Evolutionary conservation across 2,797 vertebrate genomes (phyloP).

Genomic region (Leptatherina wallacei): DNA sequence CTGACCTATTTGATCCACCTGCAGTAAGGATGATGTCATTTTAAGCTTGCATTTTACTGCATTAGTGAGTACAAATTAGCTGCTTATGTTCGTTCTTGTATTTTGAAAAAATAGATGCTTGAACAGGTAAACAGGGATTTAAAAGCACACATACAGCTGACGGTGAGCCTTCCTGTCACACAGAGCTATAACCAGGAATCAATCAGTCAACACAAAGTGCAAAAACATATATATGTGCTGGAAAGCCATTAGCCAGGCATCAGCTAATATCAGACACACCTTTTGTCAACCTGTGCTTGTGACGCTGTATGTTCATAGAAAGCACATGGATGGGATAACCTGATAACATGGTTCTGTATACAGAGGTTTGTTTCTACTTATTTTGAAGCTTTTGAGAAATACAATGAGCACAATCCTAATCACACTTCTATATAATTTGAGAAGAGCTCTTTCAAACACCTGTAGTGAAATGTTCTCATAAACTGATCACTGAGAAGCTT

Average conservation of each 20-base stretch:
- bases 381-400: background rate
- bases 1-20: background rate
- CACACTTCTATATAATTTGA: background rate
- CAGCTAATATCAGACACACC: conserved; percentile 1
- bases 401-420: background rate
- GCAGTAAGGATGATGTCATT: background rate
- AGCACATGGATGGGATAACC: background rate
- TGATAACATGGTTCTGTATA: conserved; percentile 18
- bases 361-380: conserved; percentile 30
- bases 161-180: background rate
- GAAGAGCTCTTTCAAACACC: conserved; percentile 4
- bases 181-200: background rate
- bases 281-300: conserved; percentile 13
- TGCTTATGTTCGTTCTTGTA: background rate
- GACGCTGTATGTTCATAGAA: background rate
- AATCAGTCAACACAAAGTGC: conserved; percentile 1
- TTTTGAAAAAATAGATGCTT: background rate
- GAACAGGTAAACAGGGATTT: background rate
- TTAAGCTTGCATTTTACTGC: background rate
- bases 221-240: conserved; percentile 18
- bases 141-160: background rate
- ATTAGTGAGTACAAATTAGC: background rate
- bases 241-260: conserved; percentile 1
- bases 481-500: background rate
- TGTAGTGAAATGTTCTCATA: conserved; percentile 6